Percentiles rank a stretch among this genome's conserved stretches.
Conservation (phyloP, 92 coral and sea anemone genomes). For the Desmophyllum pertusum region DNA sequence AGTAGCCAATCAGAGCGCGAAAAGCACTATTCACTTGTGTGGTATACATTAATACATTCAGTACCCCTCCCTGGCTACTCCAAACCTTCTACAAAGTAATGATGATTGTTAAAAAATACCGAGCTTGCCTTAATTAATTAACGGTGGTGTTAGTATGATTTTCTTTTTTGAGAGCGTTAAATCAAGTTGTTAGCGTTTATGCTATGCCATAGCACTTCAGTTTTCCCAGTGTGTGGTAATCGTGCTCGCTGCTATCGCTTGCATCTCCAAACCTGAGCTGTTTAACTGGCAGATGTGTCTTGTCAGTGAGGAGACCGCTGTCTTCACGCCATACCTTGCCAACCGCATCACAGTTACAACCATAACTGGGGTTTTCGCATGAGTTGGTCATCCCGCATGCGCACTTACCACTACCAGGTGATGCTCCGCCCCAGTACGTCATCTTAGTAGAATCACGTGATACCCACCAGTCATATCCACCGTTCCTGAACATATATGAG, state of each 20-base stretch:
- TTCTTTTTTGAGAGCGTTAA: too few species aligned
- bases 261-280: constrained; percentile 53
- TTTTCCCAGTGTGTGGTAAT: constrained; percentile 55
- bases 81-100: too few species aligned
- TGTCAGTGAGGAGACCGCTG: constrained; percentile 49
- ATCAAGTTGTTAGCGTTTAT: neutral
- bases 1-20: too few species aligned
- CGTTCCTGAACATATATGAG: too few species aligned
- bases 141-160: too few species aligned
- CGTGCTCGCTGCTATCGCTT: neutral
- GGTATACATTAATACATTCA: too few species aligned
- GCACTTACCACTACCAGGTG: constrained; percentile 54
- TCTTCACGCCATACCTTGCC: constrained; percentile 44
- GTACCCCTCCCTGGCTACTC: too few species aligned
- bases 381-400: constrained; percentile 70
- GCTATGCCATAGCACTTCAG: constrained; percentile 41
- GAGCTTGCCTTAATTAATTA: too few species aligned
- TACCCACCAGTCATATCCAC: constrained; percentile 28
- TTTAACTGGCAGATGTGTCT: constrained; percentile 42
- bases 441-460: constrained; percentile 32
- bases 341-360: constrained; percentile 48
- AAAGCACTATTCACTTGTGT: too few species aligned
- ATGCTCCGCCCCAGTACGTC: constrained; percentile 45
- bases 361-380: constrained; percentile 15
- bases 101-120: too few species aligned